These are phyloP conservation scores for Corythoichthys haematopterus DNA, from an alignment of 2,113 vertebrate species.

Conservation along the genomic window DNA sequence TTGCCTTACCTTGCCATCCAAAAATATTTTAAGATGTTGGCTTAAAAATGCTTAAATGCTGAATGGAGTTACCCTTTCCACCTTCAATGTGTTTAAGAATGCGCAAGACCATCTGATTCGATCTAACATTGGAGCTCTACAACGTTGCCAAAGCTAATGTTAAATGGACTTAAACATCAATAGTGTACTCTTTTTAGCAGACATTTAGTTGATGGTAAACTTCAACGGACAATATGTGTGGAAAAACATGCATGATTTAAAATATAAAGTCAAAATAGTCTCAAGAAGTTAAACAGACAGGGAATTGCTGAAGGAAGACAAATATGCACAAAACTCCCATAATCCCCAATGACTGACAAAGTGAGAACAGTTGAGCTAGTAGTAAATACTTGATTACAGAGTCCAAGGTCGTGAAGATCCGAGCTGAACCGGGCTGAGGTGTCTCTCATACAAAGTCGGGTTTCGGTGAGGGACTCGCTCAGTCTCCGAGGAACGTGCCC, in stretches of 20 bases:
- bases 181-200: too few relatives aligned
- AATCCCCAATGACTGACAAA: constrained; percentile 46
- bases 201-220: not conserved
- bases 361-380: constrained; percentile 39
- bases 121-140: not conserved
- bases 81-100: too few relatives aligned
- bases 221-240: not conserved
- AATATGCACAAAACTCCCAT: constrained; percentile 21
- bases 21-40: not conserved
- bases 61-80: too few relatives aligned
- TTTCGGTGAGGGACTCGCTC: constrained; percentile 24
- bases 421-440: constrained; percentile 36
- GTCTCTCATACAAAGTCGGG: constrained; percentile 36
- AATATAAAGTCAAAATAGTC: not conserved
- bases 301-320: not conserved
- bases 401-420: constrained; percentile 40
- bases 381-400: constrained; percentile 62
- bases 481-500: constrained; percentile 42
- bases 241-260: not conserved
- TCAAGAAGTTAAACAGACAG: not conserved
- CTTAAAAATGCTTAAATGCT: not conserved
- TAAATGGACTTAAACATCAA: not conserved
- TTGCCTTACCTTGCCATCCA: not conserved
- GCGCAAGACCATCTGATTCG: not conserved
- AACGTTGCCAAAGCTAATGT: not conserved